Evolutionary conservation across 2,113 vertebrate genomes (phyloP).

Genomic region (Strix aluco): DNA sequence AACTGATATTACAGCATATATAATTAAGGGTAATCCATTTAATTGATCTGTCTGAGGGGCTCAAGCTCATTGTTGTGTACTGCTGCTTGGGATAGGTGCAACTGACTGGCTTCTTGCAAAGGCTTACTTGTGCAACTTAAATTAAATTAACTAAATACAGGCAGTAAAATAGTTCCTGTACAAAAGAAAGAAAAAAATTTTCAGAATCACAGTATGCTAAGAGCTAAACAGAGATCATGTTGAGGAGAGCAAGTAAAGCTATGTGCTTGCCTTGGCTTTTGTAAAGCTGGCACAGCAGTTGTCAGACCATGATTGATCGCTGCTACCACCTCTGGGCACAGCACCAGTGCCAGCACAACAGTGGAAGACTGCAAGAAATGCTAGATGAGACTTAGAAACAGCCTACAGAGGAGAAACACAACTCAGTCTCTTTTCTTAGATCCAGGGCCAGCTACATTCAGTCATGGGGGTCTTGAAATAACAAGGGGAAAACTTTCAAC

Average conservation of each 20-base stretch:
- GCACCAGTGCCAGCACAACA: background rate
- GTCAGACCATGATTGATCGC: background rate
- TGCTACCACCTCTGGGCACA: background rate
- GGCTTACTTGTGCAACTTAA: background rate
- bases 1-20: background rate
- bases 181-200: background rate
- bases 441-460: constrained; percentile 16
- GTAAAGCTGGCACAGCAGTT: background rate
- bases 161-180: background rate
- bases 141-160: background rate
- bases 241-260: background rate
- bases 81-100: background rate
- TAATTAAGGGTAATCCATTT: background rate
- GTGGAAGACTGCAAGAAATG: background rate
- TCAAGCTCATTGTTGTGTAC: background rate
- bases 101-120: background rate
- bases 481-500: background rate
- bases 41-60: background rate
- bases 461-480: constrained; percentile 1
- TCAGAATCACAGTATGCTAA: background rate
- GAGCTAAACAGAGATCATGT: background rate
- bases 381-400: background rate
- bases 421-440: background rate
- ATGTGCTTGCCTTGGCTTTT: background rate
- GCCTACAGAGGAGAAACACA: background rate